phyloP scores from a whole-genome alignment of 2,113 vertebrate species.

The Cephalopholis sonnerati region DNA sequence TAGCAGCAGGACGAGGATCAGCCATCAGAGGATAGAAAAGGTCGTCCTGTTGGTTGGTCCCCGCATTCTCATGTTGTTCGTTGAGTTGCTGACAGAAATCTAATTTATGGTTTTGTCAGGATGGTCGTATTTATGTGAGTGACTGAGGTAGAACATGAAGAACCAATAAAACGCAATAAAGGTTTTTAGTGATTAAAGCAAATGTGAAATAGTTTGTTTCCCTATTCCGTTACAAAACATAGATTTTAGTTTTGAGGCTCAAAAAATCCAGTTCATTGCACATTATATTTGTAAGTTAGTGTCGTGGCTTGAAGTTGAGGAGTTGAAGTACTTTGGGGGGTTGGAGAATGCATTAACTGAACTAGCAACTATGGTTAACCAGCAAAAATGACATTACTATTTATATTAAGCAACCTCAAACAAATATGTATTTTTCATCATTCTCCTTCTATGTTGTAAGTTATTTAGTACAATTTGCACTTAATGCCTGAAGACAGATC shows the following conservation, averaged over 20 bases:
- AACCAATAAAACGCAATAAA: background rate
- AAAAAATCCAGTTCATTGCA: background rate
- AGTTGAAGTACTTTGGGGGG: background rate
- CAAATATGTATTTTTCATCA: conserved; percentile 50
- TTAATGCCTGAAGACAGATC: background rate
- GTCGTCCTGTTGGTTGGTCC: background rate
- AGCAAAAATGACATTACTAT: conserved; percentile 20
- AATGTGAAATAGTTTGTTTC: background rate
- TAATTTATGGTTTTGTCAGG: background rate
- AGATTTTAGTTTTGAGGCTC: background rate
- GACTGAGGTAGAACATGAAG: background rate
- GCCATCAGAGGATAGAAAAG: background rate
- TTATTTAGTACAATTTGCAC: conserved; percentile 24
- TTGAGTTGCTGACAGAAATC: background rate
- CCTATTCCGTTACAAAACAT: background rate
- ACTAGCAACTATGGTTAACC: background rate
- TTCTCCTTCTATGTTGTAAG: conserved; percentile 16
- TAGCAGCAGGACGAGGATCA: background rate
- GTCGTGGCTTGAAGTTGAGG: background rate
- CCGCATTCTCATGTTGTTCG: background rate
- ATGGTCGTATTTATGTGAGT: background rate
- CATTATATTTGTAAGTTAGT: background rate
- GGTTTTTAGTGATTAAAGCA: background rate
- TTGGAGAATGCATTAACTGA: conserved; percentile 2
- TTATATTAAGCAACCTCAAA: conserved; percentile 13